Conservation (phyloP, 2,113 vertebrate species). For the Pyrgilauda ruficollis region DNA sequence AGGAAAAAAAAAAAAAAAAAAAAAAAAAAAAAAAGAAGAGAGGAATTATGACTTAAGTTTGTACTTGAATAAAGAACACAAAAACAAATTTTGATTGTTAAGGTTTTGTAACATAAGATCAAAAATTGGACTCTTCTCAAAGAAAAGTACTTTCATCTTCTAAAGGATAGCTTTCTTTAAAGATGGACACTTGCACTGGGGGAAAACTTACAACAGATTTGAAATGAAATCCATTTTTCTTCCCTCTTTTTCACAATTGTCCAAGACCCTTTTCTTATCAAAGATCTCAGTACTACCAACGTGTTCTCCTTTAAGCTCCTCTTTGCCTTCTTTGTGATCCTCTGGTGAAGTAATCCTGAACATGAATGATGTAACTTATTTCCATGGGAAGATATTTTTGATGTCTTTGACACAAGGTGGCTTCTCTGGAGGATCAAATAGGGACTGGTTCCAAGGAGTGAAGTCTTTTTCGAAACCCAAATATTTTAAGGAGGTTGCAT, state of each 20-base stretch:
- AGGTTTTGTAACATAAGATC: conserved; percentile 72
- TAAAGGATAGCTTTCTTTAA: conserved; percentile 59
- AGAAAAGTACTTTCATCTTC: conserved; percentile 62
- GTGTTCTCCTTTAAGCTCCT: conserved; percentile 53
- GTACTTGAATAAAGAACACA: conserved; percentile 53
- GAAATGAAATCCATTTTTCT: conserved; percentile 30
- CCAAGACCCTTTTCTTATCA: conserved; percentile 59
- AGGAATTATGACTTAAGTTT: conserved; percentile 61
- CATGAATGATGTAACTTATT: conserved; percentile 26
- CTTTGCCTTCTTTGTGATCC: conserved; percentile 48
- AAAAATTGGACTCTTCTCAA: conserved; percentile 68
- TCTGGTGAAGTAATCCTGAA: not conserved
- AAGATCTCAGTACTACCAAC: conserved; percentile 38
- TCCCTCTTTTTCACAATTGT: conserved; percentile 58
- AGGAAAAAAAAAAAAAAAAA: not conserved
- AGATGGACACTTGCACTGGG: conserved; percentile 54
- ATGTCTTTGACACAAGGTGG: not conserved
- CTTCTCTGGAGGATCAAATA: conserved; percentile 57
- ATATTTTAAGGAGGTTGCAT: conserved; percentile 55
- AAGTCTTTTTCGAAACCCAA: conserved; percentile 58
- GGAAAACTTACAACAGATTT: conserved; percentile 36
- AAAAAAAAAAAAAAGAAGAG: not conserved
- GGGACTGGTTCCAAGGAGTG: conserved; percentile 52
- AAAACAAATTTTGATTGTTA: conserved; percentile 69
- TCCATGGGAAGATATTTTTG: conserved; percentile 8